Percentiles rank a stretch among this genome's conserved stretches.
Conservation (phyloP, 2,797 vertebrate species). For the Halcyon smyrnensis region DNA sequence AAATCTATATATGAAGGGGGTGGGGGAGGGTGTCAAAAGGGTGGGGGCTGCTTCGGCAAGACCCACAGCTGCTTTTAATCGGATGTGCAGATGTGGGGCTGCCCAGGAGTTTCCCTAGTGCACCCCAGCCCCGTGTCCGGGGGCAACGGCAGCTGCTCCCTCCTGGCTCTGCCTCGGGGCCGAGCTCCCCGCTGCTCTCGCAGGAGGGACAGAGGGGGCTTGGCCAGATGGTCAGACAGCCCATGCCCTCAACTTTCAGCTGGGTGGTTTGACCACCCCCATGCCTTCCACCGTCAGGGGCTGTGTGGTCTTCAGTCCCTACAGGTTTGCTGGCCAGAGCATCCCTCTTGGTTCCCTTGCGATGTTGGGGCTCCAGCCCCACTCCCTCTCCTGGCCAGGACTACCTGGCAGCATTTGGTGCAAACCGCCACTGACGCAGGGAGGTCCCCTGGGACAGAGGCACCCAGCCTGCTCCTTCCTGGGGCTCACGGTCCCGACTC, state of each 20-base stretch:
- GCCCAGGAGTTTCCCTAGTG: background rate
- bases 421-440: fast-evolving
- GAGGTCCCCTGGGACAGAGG: background rate
- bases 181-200: background rate
- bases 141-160: background rate
- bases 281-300: background rate
- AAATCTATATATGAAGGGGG: background rate
- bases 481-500: background rate
- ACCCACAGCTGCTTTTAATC: background rate
- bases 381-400: background rate
- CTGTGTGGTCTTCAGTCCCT: background rate
- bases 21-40: background rate
- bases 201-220: background rate
- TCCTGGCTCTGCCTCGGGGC: background rate
- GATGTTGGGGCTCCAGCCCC: fast-evolving
- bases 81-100: background rate
- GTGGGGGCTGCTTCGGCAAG: background rate
- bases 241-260: background rate
- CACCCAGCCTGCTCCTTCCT: background rate
- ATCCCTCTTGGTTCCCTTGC: background rate
- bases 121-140: background rate
- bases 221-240: background rate
- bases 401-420: background rate
- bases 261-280: background rate
- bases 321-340: background rate